Conservation (phyloP, 2,113 vertebrate genomes). For the Rhinolophus sinicus region DNA sequence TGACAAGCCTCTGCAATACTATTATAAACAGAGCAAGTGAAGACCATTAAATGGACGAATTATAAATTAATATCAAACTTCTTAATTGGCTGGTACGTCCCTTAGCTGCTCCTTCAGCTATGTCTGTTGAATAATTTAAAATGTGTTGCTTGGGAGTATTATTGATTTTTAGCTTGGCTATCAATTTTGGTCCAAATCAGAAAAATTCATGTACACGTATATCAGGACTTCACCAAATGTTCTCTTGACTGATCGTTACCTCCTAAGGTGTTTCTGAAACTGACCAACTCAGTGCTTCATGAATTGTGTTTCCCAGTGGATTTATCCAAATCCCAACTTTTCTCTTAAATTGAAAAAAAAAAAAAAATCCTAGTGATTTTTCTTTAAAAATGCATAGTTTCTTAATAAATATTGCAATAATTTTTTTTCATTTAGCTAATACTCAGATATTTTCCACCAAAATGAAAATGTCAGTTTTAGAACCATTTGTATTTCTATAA, state of each 20-base stretch:
- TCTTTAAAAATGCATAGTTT: not conserved
- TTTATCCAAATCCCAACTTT: not conserved
- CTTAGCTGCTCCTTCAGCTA: not conserved
- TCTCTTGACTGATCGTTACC: not conserved
- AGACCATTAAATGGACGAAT: not conserved
- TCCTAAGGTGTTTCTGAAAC: not conserved
- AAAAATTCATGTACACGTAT: not conserved
- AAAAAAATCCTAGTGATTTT: not conserved
- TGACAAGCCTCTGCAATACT: not conserved
- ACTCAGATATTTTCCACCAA: not conserved
- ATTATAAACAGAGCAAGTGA: not conserved
- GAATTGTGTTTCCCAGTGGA: not conserved
- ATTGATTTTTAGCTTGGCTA: not conserved
- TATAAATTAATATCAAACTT: not conserved
- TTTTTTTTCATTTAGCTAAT: not conserved
- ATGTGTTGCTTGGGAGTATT: not conserved
- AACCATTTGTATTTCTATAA: not conserved
- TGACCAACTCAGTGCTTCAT: not conserved
- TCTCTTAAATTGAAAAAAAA: not conserved
- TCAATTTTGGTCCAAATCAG: constrained; percentile 23
- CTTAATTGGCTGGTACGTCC: not conserved
- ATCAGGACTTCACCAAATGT: not conserved
- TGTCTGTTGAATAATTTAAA: not conserved
- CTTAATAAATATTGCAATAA: not conserved
- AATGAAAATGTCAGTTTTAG: not conserved